Evolutionary conservation across 2,113 vertebrate species (phyloP), one percentile per base, ranked within the genome.

Genomic region (Taurulus bubalis): DNA sequence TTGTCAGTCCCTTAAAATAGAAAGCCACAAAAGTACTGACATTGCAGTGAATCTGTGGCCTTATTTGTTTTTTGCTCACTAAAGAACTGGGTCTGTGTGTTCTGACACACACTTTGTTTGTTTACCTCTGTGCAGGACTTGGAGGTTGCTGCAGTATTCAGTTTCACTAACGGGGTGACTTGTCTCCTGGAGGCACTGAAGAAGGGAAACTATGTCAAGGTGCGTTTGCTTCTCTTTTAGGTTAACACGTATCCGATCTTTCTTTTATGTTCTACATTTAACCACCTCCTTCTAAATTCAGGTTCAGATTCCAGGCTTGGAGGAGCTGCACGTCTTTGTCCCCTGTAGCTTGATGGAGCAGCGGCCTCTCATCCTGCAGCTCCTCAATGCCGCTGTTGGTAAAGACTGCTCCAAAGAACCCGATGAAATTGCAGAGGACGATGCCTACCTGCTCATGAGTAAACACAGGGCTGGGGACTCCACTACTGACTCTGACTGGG

Each of bases 331-430:
- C 40, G 91, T 99, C 0, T 99, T 99, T 86, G 95, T 98, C 34
- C 97, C 97, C 1, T 94, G 84, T 20, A 82, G 67, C n/a, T 88
- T 99, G 67, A 95, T 92, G 1, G 80, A 90, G 75, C 95, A 97
- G 89, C 95, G 97, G 64, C 75, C 94, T 20, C 88, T 97, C 56
- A 96, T 99, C 89, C 90, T 99, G 84, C 97, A 99, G 90, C 91
- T 99, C 11, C 96, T 99, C 53, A 98, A 97, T 12, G 96, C 98
- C 0, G 97, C 97, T 6, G 97, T 97, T 1, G 98, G 98, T 14
- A 98, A 98, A 84, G 97, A 98, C 92, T 99, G 98, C 90, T 98
- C 97, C 1, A 97, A 97, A 86, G 98, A 99, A 68, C 96, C 95
- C 0, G 97, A 99, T 6, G 98, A 99, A 0, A 87, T 96, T 1